These are phyloP conservation scores for Apamea anceps DNA, from an alignment of 2,888 invertebrate genomes.

Conservation along the genomic window DNA sequence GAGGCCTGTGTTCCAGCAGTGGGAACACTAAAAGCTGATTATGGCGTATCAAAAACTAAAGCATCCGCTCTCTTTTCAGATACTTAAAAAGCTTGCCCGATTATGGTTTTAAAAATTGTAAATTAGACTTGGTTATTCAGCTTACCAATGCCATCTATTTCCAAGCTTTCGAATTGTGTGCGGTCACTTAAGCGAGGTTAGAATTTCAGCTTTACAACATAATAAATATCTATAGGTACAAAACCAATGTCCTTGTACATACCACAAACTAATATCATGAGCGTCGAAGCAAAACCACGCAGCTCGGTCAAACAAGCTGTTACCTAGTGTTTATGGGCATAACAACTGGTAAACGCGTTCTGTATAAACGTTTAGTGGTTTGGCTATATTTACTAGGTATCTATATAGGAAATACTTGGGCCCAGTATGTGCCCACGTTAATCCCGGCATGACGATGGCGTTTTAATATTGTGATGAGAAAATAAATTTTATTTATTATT, in stretches of 20 bases:
- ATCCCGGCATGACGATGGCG: too few species aligned
- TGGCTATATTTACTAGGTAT: background rate
- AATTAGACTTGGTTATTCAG: too few species aligned
- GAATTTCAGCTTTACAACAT: background rate
- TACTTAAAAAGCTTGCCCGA: too few species aligned
- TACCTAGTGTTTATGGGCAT: background rate
- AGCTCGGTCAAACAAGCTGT: conserved; percentile 29
- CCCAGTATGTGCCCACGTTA: background rate
- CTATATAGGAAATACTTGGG: background rate
- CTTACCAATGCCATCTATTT: too few species aligned
- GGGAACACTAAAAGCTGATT: too few species aligned
- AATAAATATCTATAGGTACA: background rate
- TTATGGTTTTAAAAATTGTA: too few species aligned
- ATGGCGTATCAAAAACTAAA: too few species aligned
- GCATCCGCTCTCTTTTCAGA: too few species aligned
- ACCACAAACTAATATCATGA: background rate
- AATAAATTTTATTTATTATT: too few species aligned
- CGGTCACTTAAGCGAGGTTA: background rate
- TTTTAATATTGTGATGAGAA: too few species aligned
- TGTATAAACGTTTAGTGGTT: background rate
- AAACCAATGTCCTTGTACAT: background rate
- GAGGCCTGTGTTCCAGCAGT: background rate
- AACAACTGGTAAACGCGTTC: background rate
- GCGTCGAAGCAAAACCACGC: conserved; percentile 19
- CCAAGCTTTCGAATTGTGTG: too few species aligned